A percentile compares a stretch with the other conserved stretches of the same genome.
phyloP scores from a whole-genome alignment of 2,888 invertebrate species.

The Charanyca ferruginea region DNA sequence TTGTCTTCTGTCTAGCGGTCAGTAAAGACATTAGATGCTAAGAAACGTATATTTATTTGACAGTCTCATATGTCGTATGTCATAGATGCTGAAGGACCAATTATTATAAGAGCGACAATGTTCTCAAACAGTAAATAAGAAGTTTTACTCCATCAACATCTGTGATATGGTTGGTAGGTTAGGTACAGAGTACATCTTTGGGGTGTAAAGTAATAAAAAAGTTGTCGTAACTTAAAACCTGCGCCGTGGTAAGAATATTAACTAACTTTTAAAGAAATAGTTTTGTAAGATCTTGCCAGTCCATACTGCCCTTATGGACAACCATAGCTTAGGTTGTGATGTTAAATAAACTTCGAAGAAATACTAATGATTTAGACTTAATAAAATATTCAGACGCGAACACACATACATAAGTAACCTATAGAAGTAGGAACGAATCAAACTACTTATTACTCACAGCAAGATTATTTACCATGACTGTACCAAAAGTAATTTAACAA shows the following conservation, averaged over 20 bases:
- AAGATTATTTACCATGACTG: conserved; percentile 25
- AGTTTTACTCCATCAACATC: conserved; percentile 29
- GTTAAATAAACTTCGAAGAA: conserved; percentile 18
- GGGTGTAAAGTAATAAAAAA: conserved; percentile 47
- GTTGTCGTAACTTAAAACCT: conserved; percentile 43
- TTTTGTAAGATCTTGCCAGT: conserved; percentile 4
- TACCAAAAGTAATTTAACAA: conserved; percentile 12
- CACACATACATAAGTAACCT: background rate
- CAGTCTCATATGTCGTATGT: too few species aligned
- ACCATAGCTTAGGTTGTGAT: background rate
- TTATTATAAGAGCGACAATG: background rate
- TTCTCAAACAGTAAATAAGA: conserved; percentile 5
- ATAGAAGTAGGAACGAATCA: background rate
- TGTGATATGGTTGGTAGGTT: too few species aligned
- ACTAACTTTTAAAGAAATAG: conserved; percentile 38
- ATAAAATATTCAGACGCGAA: conserved; percentile 10
- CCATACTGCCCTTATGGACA: conserved; percentile 1
- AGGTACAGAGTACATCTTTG: conserved; percentile 14
- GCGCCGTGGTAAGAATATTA: conserved; percentile 41
- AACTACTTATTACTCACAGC: conserved; percentile 13
- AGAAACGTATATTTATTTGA: background rate
- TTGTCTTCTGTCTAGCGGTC: conserved; percentile 1
- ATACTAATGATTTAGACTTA: conserved; percentile 18
- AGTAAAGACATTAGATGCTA: background rate
- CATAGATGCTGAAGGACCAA: background rate